A percentile compares a stretch with the other conserved stretches of the same genome.
Conservation (phyloP, 2,888 invertebrate species). For the Cerastoderma edule region DNA sequence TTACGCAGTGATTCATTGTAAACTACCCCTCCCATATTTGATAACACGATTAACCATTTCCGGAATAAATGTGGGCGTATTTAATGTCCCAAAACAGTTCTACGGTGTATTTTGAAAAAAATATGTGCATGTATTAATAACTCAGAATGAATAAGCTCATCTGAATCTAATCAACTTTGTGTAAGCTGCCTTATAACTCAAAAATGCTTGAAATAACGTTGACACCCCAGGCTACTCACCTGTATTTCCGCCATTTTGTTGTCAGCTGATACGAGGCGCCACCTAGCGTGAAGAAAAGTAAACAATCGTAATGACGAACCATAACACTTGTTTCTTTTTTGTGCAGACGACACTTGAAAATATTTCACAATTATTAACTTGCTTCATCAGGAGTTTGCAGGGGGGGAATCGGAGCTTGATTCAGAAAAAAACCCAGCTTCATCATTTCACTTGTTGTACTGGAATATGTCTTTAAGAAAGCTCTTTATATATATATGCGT, state of each 20-base stretch:
- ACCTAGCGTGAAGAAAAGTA: slow-evolving; percentile 41
- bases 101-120: too few species aligned
- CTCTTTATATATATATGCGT: too few species aligned
- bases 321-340: neutral
- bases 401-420: too few species aligned
- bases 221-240: slow-evolving; percentile 43
- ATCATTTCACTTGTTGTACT: too few species aligned
- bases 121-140: too few species aligned
- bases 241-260: slow-evolving; percentile 64
- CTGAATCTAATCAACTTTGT: neutral
- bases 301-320: slow-evolving; percentile 33
- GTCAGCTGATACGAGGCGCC: slow-evolving; percentile 59
- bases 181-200: too few species aligned
- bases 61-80: slow-evolving; percentile 49
- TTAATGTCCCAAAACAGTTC: slow-evolving; percentile 18
- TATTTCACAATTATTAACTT: too few species aligned
- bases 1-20: neutral
- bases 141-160: too few species aligned
- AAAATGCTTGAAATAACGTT: slow-evolving; percentile 3
- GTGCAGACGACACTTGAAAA: too few species aligned
- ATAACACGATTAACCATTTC: slow-evolving; percentile 18
- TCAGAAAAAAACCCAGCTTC: too few species aligned
- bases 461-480: too few species aligned
- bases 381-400: too few species aligned
- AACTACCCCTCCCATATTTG: neutral